Conservation (phyloP, 2,113 vertebrate species). For the Perccottus glenii region DNA sequence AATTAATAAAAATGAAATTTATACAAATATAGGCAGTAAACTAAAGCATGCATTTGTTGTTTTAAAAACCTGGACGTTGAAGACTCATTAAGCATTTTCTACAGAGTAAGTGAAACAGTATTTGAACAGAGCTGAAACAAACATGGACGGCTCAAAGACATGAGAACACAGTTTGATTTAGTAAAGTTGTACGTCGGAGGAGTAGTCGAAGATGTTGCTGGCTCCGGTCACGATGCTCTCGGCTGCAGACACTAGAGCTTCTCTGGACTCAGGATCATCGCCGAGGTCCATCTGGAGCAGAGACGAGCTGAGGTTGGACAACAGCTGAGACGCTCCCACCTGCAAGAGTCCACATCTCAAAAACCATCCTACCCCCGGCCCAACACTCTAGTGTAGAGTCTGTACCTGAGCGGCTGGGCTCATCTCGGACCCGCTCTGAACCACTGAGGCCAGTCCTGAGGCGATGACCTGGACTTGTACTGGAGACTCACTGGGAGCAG, state of each 20-base stretch:
- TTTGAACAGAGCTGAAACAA: not conserved
- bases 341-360: not conserved
- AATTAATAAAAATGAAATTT: no score
- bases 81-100: no score
- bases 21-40: no score
- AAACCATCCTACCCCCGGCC: no score
- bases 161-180: not conserved
- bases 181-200: not conserved
- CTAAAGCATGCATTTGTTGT: no score
- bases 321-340: not conserved
- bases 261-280: not conserved
- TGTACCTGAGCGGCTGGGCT: not conserved
- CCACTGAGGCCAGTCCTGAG: not conserved
- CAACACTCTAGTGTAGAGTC: not conserved
- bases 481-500: not conserved
- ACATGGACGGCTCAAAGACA: not conserved
- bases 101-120: no score
- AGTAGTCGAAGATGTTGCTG: not conserved
- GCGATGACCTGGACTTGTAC: not conserved
- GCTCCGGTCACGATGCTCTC: not conserved
- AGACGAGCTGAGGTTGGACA: not conserved
- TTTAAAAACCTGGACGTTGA: no score
- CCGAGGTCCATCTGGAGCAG: slow-evolving; percentile 10
- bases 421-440: not conserved
- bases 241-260: not conserved